phyloP scores from a whole-genome alignment of 2,113 vertebrate species.

The Percina caprodes region DNA sequence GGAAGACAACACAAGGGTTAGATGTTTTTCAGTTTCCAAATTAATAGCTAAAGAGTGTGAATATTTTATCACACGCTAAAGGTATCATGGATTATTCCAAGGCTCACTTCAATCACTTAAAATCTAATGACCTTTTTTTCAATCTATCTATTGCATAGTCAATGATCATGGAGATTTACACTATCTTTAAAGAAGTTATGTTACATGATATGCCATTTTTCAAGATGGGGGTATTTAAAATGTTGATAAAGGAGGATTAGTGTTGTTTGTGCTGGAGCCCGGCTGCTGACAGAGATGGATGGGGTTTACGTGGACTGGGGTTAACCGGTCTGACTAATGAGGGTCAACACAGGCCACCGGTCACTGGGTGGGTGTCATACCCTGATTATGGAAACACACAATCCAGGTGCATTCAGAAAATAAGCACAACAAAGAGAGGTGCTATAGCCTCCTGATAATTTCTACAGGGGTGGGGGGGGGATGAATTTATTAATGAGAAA shows the following conservation, averaged over 20 bases:
- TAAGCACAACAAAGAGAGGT: constrained; percentile 17
- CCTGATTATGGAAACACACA: constrained; percentile 58
- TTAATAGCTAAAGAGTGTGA: background rate
- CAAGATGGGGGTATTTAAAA: background rate
- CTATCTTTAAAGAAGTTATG: background rate
- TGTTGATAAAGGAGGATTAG: background rate
- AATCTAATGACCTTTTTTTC: background rate
- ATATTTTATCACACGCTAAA: background rate
- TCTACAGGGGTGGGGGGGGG: background rate
- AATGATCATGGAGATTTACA: background rate
- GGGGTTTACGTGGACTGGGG: constrained; percentile 36
- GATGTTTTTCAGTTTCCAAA: background rate
- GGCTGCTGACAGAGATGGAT: constrained; percentile 63
- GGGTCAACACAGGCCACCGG: constrained; percentile 69
- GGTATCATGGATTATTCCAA: background rate
- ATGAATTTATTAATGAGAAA: constrained; percentile 49
- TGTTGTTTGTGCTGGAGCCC: background rate
- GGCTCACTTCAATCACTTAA: background rate
- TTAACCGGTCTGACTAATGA: constrained; percentile 76
- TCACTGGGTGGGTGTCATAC: constrained; percentile 51
- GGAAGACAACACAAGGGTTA: no score
- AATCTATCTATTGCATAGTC: background rate
- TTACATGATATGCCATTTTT: background rate
- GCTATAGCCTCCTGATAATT: background rate
- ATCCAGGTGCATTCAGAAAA: background rate